These are phyloP conservation scores for Lissocephala sabroskyi DNA, from an alignment of 2,888 invertebrate genomes.

Conservation along the genomic window DNA sequence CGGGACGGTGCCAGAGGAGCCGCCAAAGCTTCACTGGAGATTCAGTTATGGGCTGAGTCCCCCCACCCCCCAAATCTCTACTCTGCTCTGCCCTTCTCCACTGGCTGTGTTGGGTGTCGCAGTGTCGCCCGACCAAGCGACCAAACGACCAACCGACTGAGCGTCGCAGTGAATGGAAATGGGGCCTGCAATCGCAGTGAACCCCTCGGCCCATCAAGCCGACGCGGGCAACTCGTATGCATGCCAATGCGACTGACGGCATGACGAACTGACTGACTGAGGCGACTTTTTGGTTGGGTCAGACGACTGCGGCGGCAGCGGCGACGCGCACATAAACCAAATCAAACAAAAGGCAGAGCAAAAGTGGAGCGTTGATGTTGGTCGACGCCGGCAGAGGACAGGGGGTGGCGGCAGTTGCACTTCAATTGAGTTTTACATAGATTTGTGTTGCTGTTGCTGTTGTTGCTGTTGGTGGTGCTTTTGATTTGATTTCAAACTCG, in stretches of 20 bases:
- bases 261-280: no score
- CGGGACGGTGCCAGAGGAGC: neutral
- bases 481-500: constrained; percentile 60
- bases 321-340: constrained; percentile 46
- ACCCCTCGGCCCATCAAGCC: neutral
- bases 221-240: constrained; percentile 28
- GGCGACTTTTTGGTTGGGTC: no score
- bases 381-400: no score
- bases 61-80: no score
- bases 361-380: constrained; percentile 45
- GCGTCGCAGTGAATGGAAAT: constrained; percentile 41
- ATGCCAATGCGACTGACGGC: constrained; percentile 7
- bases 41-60: constrained; percentile 52
- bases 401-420: constrained; percentile 40
- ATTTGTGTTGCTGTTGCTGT: constrained; percentile 12
- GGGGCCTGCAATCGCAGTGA: constrained; percentile 33
- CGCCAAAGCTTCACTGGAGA: constrained; percentile 20
- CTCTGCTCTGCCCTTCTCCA: constrained; percentile 3
- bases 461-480: constrained; percentile 39
- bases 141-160: no score
- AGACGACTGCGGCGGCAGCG: no score
- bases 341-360: constrained; percentile 56
- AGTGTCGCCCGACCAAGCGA: no score
- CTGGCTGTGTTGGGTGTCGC: constrained; percentile 13
- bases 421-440: constrained; percentile 61